Evolutionary conservation across 2,113 vertebrate species (phyloP).

Genomic region (Corvus hawaiiensis): DNA sequence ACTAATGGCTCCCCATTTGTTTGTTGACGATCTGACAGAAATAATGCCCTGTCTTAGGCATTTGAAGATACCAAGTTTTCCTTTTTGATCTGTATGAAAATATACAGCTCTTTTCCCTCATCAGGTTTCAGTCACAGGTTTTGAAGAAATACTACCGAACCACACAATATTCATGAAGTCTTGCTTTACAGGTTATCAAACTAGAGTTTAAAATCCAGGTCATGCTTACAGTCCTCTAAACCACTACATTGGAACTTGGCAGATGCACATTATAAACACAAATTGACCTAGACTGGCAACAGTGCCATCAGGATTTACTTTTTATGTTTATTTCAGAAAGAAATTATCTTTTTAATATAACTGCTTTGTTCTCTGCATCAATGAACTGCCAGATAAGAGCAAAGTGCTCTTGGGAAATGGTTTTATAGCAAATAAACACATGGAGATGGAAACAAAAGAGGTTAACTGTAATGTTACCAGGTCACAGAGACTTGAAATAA

Average conservation of each 20-base stretch:
- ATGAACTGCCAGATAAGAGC: neutral
- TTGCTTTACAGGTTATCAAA: neutral
- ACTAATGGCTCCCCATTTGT: neutral
- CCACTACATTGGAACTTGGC: neutral
- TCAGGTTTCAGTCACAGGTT: neutral
- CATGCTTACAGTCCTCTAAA: neutral
- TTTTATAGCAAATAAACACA: neutral
- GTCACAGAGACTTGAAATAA: neutral
- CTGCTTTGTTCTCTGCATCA: constrained; percentile 5
- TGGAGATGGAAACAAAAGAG: neutral
- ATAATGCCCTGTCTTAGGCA: neutral
- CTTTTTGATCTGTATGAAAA: neutral
- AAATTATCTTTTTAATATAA: neutral
- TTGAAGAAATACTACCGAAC: neutral
- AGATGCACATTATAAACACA: neutral
- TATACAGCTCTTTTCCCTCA: neutral
- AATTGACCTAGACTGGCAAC: neutral
- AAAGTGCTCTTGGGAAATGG: neutral
- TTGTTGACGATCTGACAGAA: neutral
- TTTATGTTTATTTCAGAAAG: neutral
- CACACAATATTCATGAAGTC: neutral
- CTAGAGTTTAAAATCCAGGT: neutral
- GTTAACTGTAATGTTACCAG: neutral
- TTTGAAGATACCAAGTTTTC: neutral
- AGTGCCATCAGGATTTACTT: neutral